Evolutionary conservation across 2,113 vertebrate genomes (phyloP).

Genomic region (Dromaius novaehollandiae): DNA sequence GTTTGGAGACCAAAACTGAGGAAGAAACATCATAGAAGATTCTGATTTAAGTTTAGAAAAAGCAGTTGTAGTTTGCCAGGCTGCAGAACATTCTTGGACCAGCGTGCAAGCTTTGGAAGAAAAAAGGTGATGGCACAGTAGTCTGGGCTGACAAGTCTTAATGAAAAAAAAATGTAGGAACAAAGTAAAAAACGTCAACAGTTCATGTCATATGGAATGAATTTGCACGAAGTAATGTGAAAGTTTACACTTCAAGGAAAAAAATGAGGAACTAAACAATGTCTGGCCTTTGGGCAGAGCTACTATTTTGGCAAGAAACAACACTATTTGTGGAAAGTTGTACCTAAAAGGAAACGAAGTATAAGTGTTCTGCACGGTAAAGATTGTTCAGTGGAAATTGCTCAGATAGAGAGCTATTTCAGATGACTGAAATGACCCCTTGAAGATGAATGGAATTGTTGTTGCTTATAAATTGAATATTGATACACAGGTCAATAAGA

Average conservation of each 20-base stretch:
- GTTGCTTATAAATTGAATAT: neutral
- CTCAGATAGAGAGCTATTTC: neutral
- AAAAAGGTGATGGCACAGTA: neutral
- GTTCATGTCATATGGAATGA: neutral
- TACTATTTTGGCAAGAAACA: neutral
- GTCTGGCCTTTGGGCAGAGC: neutral
- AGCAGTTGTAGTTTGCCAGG: neutral
- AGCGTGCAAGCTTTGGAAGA: neutral
- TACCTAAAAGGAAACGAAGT: neutral
- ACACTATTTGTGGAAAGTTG: neutral
- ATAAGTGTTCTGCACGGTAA: neutral
- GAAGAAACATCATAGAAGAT: neutral
- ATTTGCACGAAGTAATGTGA: neutral
- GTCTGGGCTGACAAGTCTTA: neutral
- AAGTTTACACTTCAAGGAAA: neutral
- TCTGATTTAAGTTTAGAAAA: neutral
- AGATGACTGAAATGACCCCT: neutral
- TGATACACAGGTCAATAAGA: neutral
- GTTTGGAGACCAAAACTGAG: neutral
- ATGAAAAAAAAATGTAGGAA: neutral
- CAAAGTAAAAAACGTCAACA: neutral
- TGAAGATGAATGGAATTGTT: neutral
- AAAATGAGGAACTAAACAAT: neutral
- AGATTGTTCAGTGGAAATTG: neutral
- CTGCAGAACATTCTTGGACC: neutral